Conservation (phyloP, 64 coral and sea anemone species). For the Stichodactyla mertensii region DNA sequence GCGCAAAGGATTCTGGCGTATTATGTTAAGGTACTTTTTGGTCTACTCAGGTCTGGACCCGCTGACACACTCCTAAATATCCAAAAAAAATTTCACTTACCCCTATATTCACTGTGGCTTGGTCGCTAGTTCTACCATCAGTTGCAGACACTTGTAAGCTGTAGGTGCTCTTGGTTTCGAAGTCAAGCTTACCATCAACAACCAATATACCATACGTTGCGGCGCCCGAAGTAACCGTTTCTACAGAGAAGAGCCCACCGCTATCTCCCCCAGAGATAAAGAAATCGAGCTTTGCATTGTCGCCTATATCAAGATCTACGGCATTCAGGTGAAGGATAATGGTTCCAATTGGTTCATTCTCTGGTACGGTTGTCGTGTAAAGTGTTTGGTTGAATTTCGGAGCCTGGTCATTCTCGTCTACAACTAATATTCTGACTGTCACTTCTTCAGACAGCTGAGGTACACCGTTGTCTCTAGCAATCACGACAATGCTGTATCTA, state of each 20-base stretch:
- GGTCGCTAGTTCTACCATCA: conserved; percentile 42
- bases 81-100: background rate
- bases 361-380: conserved; percentile 6
- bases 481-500: conserved; percentile 61
- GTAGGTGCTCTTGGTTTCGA: conserved; percentile 15
- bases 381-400: conserved; percentile 15
- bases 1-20: background rate
- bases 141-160: conserved; percentile 41
- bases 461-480: conserved; percentile 59
- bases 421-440: conserved; percentile 16
- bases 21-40: background rate
- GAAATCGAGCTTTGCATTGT: conserved; percentile 38
- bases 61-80: too few relatives aligned
- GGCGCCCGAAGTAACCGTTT: background rate
- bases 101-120: conserved; percentile 16
- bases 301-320: conserved; percentile 39
- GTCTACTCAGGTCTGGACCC: background rate
- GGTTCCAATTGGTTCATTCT: conserved; percentile 27
- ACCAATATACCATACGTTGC: conserved; percentile 26
- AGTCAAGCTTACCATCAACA: conserved; percentile 44
- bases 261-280: conserved; percentile 44
- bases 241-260: conserved; percentile 20
- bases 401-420: conserved; percentile 49
- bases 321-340: conserved; percentile 21
- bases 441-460: conserved; percentile 59